A percentile compares a stretch with the other conserved stretches of the same genome.
Conservation (phyloP, 1,140 invertebrate species). For the Babylonia areolata region DNA sequence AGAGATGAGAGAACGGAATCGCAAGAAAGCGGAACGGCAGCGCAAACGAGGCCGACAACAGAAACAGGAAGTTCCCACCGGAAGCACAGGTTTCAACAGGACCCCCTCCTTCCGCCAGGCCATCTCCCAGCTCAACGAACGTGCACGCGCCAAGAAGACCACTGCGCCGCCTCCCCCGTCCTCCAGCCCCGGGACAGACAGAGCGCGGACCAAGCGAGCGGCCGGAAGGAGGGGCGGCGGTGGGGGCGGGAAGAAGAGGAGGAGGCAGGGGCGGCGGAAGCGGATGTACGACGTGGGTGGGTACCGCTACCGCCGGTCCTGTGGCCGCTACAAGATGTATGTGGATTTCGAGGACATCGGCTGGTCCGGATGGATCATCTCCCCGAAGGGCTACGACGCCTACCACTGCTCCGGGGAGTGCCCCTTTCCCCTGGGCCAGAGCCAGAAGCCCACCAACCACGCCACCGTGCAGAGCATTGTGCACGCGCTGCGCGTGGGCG, state of each 20-base stretch:
- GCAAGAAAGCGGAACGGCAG: conserved; percentile 38
- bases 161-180: background rate
- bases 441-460: conserved; percentile 82
- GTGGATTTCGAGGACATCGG: conserved; percentile 82
- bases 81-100: conserved; percentile 37
- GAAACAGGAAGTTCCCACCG: background rate
- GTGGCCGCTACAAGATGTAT: conserved; percentile 74
- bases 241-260: conserved; percentile 32
- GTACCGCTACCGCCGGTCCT: conserved; percentile 59
- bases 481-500: conserved; percentile 78
- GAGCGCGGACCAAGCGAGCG: background rate
- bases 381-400: conserved; percentile 82
- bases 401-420: conserved; percentile 83
- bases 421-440: conserved; percentile 78
- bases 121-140: conserved; percentile 66
- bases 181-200: too few relatives aligned
- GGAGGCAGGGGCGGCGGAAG: conserved; percentile 53
- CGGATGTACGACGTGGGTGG: conserved; percentile 55
- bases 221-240: background rate
- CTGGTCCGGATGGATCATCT: conserved; percentile 80
- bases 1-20: conserved; percentile 53
- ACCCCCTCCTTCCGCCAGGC: conserved; percentile 53
- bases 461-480: conserved; percentile 83
- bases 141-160: conserved; percentile 39
- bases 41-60: background rate